Evolutionary conservation across 2,888 invertebrate genomes (phyloP).

Genomic region (Masnerella sp.): DNA sequence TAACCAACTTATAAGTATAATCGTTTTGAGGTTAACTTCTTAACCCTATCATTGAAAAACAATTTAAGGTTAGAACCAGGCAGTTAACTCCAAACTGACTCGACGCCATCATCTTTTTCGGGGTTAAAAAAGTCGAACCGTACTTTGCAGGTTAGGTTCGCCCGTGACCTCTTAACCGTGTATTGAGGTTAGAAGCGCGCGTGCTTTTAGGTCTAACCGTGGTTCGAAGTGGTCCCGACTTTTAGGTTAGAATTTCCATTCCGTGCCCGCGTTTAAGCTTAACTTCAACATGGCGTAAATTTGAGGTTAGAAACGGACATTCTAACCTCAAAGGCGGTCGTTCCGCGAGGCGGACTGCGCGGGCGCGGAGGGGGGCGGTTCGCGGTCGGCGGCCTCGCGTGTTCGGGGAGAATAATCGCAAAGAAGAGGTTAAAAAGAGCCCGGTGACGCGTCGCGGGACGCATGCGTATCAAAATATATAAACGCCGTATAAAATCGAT

Average conservation of each 20-base stretch:
- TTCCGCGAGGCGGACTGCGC: constrained; percentile 3
- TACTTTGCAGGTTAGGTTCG: too few relatives aligned
- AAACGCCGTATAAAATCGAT: constrained; percentile 43
- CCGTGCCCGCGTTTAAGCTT: background rate
- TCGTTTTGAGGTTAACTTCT: too few relatives aligned
- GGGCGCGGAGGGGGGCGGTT: background rate
- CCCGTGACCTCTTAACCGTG: too few relatives aligned
- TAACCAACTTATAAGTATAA: too few relatives aligned
- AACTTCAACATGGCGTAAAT: background rate
- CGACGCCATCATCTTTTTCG: too few relatives aligned
- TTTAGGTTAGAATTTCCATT: constrained; percentile 3
- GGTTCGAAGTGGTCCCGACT: background rate
- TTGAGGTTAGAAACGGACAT: background rate
- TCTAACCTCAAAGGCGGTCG: background rate
- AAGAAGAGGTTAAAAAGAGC: constrained; percentile 6
- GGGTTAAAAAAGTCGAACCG: background rate
- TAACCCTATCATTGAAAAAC: too few relatives aligned
- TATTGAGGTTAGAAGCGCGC: background rate
- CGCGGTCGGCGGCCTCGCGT: background rate
- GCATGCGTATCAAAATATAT: constrained; percentile 43
- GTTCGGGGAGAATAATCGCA: constrained; percentile 3
- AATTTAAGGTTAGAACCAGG: too few relatives aligned
- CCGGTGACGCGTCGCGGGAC: constrained; percentile 23
- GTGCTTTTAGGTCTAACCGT: too few relatives aligned
- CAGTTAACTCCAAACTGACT: too few relatives aligned